Percentiles rank a stretch among this genome's conserved stretches.
Conservation (phyloP, 2,888 invertebrate species). For the Alviniconcha strummeri region DNA sequence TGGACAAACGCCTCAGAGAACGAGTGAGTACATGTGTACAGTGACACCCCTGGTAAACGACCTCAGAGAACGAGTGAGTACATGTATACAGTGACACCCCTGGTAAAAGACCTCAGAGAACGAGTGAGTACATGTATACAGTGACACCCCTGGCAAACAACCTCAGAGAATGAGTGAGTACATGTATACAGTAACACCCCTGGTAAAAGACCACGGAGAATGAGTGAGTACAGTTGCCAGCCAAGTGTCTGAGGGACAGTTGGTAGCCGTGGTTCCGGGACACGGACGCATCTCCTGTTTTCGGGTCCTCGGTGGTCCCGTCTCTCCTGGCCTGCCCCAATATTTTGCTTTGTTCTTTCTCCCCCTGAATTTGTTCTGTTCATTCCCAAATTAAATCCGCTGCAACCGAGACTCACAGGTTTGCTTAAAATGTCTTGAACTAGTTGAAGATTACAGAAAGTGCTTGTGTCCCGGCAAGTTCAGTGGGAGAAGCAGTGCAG, state of each 20-base stretch:
- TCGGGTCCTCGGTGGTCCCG: background rate
- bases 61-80: conserved; percentile 63
- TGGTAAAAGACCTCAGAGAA: conserved; percentile 62
- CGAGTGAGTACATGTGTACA: conserved; percentile 50
- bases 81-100: background rate
- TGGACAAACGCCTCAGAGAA: conserved; percentile 62
- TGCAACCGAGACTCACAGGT: too few species aligned
- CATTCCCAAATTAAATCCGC: too few species aligned
- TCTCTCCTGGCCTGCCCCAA: conserved; percentile 62
- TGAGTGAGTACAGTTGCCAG: background rate
- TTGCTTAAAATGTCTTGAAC: too few species aligned
- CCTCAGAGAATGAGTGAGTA: conserved; percentile 63
- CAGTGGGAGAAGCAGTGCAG: too few species aligned
- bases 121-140: conserved; percentile 50
- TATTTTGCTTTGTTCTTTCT: conserved; percentile 47
- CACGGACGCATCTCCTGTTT: background rate
- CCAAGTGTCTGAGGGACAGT: background rate
- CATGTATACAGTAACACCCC: background rate
- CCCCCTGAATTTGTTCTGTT: too few species aligned
- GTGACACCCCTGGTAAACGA: conserved; percentile 48
- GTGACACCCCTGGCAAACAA: conserved; percentile 47
- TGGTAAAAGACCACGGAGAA: too few species aligned
- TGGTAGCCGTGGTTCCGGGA: conserved; percentile 15
- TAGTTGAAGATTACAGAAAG: too few species aligned
- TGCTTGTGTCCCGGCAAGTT: too few species aligned